Conservation (phyloP, 2,888 invertebrate species). For the Anoncus sp. region DNA sequence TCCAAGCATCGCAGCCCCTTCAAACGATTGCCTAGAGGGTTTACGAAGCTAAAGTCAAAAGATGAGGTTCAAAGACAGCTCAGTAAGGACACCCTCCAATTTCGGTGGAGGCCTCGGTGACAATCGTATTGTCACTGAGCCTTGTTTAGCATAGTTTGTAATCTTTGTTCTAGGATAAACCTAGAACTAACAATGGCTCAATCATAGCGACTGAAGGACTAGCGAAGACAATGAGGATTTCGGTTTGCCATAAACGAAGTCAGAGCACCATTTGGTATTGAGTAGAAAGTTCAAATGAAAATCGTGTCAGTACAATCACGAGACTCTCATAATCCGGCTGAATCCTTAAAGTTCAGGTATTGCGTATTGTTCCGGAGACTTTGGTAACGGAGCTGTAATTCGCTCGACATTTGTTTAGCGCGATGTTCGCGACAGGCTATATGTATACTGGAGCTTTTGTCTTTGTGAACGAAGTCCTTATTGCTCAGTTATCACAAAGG, state of each 20-base stretch:
- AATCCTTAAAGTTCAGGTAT: background rate
- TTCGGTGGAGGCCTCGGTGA: background rate
- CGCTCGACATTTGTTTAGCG: background rate
- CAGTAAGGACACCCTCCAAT: background rate
- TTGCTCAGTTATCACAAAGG: background rate
- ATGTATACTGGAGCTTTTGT: background rate
- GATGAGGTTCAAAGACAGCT: background rate
- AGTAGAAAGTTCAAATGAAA: constrained; percentile 1
- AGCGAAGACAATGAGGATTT: constrained; percentile 28
- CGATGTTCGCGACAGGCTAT: no score
- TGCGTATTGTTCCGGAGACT: constrained; percentile 1
- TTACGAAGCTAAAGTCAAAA: background rate
- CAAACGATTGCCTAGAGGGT: background rate
- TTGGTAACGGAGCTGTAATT: constrained; percentile 3
- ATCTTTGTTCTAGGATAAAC: constrained; percentile 17
- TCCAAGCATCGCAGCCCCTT: background rate
- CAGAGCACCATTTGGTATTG: background rate
- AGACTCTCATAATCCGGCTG: background rate
- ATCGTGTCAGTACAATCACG: constrained; percentile 12
- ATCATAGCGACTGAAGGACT: background rate
- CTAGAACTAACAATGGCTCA: constrained; percentile 5
- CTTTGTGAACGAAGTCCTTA: background rate
- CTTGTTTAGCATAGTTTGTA: background rate
- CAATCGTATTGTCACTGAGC: constrained; percentile 20
- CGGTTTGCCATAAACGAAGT: background rate